Base-by-base conservation (phyloP, 2,797 vertebrate genomes). In the Sebastes itinus region DNA sequence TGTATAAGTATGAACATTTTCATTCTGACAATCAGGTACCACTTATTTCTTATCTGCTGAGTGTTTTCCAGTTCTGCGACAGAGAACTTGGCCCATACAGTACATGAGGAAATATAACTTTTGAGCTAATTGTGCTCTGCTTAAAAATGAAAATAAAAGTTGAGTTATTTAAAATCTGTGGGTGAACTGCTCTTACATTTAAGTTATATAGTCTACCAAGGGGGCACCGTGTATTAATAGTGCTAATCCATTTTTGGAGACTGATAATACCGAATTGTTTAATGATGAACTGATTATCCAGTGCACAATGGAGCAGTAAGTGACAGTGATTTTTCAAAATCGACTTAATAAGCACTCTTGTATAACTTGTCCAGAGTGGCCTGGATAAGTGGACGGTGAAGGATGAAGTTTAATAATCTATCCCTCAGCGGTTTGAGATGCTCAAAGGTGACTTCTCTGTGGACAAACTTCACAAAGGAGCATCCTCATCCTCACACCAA, bases 361-460 rank as follows among this genome's bases (percentile, higher is more conserved):
- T 77, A 20, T 68, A 60, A 68, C 0, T 65, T 38, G 54, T 80
- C 82, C 67, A 52, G 16, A 62, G 76, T 69, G 71, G 49, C 74
- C 62, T 77, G 22, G 55, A 77, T 78, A 54, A 62, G 11, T 7
- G 74, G 58, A 22, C 11, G 4, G 5, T 68, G 8, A 78, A 16
- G n/a, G 32, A 87, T 83, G 70, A 72, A 5, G 22, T 22, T 66
- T 38, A 84, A 75, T 74, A 46, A 75, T 59, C 35, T 28, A 42
- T 81, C 56, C 32, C 66, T 72, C 30, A 52, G 59, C 66, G 72
- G 60, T 22, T 60, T 52, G 3, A 67, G 35, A 33, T 42, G 76
- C 38, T 25, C 63, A 78, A 58, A 79, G 63, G 55, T 76, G 30
- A 74, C 42, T 75, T 80, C 32, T 71, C 65, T 86, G 76, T 78